These are phyloP conservation scores for Saccostrea glomerata DNA, from an alignment of 1,140 invertebrate species.

Conservation along the genomic window DNA sequence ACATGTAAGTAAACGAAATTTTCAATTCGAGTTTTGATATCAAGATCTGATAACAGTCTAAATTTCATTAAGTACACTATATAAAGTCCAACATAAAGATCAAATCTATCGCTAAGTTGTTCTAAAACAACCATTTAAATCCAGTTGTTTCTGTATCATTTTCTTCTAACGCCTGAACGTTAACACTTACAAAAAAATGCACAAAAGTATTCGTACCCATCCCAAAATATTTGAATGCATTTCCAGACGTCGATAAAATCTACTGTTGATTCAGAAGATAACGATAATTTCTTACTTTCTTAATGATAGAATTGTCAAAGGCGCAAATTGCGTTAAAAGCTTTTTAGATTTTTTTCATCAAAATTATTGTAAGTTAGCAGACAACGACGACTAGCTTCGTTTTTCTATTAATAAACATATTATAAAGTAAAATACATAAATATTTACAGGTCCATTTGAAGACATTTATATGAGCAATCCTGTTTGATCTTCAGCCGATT, in stretches of 20 bases:
- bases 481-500: neutral
- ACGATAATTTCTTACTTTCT: neutral
- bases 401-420: neutral
- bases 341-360: constrained; percentile 16
- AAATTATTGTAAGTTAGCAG: neutral
- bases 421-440: neutral
- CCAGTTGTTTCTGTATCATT: neutral
- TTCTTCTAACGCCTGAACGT: neutral
- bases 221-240: constrained; percentile 3
- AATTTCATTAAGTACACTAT: neutral
- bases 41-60: no score
- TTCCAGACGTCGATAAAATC: neutral
- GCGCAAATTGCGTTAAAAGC: constrained; percentile 11
- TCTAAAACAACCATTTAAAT: neutral
- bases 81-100: neutral
- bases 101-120: neutral
- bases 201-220: neutral
- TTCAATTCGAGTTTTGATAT: neutral
- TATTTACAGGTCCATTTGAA: neutral
- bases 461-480: neutral
- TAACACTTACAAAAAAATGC: neutral
- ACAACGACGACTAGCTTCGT: neutral
- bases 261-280: neutral
- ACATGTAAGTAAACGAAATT: neutral
- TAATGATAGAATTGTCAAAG: neutral